phyloP scores from a whole-genome alignment of 2,888 invertebrate genomes.

The Lathronympha strigana region DNA sequence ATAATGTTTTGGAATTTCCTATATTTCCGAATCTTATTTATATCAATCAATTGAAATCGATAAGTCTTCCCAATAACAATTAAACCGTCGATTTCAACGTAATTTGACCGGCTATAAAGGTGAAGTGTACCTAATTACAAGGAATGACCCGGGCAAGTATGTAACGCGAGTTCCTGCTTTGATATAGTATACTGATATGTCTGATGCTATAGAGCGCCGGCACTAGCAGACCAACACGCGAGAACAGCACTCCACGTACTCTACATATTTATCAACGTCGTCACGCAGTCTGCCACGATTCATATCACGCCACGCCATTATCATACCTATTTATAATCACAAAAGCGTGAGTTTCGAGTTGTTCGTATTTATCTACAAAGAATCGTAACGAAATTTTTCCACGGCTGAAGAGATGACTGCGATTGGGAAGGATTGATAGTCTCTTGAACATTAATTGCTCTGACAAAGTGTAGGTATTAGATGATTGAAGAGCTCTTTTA shows the following conservation, averaged over 20 bases:
- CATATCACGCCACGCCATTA: constrained; percentile 30
- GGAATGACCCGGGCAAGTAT: background rate
- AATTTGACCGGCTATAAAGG: background rate
- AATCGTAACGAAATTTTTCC: constrained; percentile 32
- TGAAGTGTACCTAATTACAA: background rate
- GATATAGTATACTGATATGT: background rate
- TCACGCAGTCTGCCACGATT: constrained; percentile 36
- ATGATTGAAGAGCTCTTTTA: constrained; percentile 21
- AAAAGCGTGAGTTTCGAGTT: constrained; percentile 16
- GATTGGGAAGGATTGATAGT: constrained; percentile 27
- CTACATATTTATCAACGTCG: constrained; percentile 27
- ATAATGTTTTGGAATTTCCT: too few species aligned
- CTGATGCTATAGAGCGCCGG: background rate
- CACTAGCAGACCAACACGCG: constrained; percentile 4
- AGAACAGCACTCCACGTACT: constrained; percentile 18
- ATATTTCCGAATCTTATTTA: too few species aligned
- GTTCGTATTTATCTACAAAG: constrained; percentile 15
- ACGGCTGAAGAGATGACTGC: constrained; percentile 12
- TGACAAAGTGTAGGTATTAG: constrained; percentile 11
- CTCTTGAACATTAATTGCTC: constrained; percentile 28
- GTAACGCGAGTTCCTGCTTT: background rate
- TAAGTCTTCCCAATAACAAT: too few species aligned
- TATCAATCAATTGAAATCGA: too few species aligned
- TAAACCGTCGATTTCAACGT: too few species aligned
- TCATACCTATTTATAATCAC: constrained; percentile 15